phyloP scores from a whole-genome alignment of 2,888 invertebrate genomes.

The Plebejus anna region DNA sequence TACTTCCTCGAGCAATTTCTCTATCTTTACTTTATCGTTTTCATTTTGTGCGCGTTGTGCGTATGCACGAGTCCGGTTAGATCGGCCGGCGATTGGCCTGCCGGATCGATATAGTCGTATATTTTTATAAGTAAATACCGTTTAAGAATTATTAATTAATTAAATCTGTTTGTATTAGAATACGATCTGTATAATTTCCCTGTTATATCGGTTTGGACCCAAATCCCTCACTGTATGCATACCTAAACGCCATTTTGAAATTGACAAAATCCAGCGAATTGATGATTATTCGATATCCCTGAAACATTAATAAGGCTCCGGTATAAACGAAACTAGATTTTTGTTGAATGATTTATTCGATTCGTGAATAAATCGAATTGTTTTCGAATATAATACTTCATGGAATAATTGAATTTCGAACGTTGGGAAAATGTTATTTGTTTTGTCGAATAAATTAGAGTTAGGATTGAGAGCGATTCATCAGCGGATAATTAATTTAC shows the following conservation, averaged over 20 bases:
- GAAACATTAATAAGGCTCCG: conserved; percentile 1
- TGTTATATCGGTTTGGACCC: neutral
- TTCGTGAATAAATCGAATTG: conserved; percentile 9
- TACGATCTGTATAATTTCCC: neutral
- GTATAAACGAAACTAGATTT: conserved; percentile 11
- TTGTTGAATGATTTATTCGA: conserved; percentile 6
- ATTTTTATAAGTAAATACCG: neutral
- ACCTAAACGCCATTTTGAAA: neutral
- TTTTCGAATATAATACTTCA: conserved; percentile 9
- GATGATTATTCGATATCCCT: conserved; percentile 10
- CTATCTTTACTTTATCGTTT: too few species aligned
- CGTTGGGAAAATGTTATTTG: conserved; percentile 6
- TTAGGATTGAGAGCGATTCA: neutral
- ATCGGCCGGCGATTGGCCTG: neutral
- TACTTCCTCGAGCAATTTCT: too few species aligned
- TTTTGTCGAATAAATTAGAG: conserved; percentile 2
- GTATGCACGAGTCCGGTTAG: neutral
- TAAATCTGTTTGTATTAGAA: neutral
- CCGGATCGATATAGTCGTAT: too few species aligned
- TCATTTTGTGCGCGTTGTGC: too few species aligned
- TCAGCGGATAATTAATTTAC: neutral
- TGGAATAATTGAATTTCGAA: conserved; percentile 9
- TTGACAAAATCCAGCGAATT: neutral
- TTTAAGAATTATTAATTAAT: neutral
- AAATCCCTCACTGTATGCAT: neutral